Evolutionary conservation across 2,888 invertebrate genomes (phyloP).

Genomic region (Pherbina coryleti): DNA sequence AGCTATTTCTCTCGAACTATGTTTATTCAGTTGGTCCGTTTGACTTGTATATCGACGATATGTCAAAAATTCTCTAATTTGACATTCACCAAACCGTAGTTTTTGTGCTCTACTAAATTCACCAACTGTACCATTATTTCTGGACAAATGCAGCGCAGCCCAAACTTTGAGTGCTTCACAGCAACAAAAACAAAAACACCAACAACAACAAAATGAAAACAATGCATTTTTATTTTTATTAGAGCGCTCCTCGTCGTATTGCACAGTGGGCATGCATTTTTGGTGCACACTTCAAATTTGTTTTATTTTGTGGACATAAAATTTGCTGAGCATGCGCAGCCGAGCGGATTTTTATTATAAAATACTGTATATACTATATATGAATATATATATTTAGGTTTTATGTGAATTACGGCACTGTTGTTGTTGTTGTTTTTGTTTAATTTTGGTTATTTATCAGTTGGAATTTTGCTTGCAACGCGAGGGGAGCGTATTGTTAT

Average conservation of each 20-base stretch:
- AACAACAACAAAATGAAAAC: not conserved
- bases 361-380: too few relatives aligned
- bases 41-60: too few relatives aligned
- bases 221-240: not conserved
- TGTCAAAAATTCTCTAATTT: too few relatives aligned
- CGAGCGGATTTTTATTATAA: conserved; percentile 6
- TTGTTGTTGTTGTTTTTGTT: conserved; percentile 8
- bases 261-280: not conserved
- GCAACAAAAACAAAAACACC: not conserved
- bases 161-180: not conserved
- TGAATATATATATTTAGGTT: conserved; percentile 21
- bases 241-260: not conserved
- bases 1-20: too few relatives aligned
- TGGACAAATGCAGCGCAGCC: not conserved
- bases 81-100: too few relatives aligned
- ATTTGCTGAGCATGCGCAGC: conserved; percentile 30
- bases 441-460: conserved; percentile 25
- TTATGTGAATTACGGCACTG: not conserved
- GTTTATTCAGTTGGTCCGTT: too few relatives aligned
- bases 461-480: not conserved
- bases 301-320: not conserved
- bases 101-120: too few relatives aligned
- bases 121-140: not conserved
- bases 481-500: conserved; percentile 25
- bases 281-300: conserved; percentile 9